Base-by-base conservation (phyloP, 1,140 invertebrate genomes). In the Zaprionus nigranus region DNA sequence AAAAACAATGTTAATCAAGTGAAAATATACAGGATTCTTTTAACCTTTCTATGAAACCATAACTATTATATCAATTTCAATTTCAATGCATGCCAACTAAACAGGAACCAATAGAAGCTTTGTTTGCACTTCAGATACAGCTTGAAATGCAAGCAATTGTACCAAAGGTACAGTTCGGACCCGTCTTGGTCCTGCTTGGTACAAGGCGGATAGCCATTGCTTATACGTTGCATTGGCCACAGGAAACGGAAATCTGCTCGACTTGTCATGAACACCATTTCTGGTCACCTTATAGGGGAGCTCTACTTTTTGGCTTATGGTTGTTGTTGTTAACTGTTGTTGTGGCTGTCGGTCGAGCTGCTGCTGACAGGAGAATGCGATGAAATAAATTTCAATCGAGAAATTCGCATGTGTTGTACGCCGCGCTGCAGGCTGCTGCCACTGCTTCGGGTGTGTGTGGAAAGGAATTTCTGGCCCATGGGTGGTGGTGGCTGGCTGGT, bases 361-460 rank as follows among this genome's bases (percentile, higher is more conserved):
- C 13, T 22, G 67, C 24, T 70, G 67, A 70, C 67, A 70, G 58
- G 30, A 62, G 58, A 70, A 67, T 60, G 65, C 58, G 12, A 56
- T 67, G 58, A 69, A 68, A 68, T 69, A 59, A 63, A 75, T 75
- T 75, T 64, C 49, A 46, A 68, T n/a, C 65, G 40, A 56, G 57
- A 58, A 67, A 46, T 73, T 74, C 36, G 49, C 71, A 36, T 60
- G 57, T 56, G 46, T n/a, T 67, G 17, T 12, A 9, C 12, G 30
- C n/a, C n/a, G n/a, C n/a, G n/a, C n/a, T n/a, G n/a, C n/a, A n/a
- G n/a, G n/a, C n/a, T n/a, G n/a, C 15, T 17, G 40, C 15, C 40
- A 15, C 4, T 38, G 36, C 36, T 43, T 15, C 15, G 6, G 40
- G 40, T 51, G n/a, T 51, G 30, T 34, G 30, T n/a, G n/a, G n/a